Percentiles rank a stretch among this genome's conserved stretches.
These are phyloP conservation scores for Capitulum mitella DNA, from an alignment of 2,888 invertebrate species.

Conservation along the genomic window DNA sequence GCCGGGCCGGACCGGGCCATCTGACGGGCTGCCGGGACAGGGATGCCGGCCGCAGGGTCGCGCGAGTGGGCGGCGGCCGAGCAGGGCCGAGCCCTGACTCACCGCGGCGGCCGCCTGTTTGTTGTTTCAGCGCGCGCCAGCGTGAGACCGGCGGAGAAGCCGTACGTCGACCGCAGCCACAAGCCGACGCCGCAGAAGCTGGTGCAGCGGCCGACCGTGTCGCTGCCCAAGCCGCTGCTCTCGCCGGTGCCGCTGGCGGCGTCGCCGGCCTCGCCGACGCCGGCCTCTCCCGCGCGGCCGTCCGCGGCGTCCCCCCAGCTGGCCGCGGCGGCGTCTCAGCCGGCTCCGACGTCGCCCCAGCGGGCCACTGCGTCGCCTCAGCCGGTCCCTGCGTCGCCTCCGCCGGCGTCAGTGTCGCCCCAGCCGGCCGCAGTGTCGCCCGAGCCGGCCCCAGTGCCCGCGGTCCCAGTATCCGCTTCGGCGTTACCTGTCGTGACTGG, in stretches of 20 bases:
- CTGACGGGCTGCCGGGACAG: too few relatives aligned
- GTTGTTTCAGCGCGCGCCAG: not conserved
- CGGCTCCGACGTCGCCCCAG: not conserved
- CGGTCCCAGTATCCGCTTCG: too few relatives aligned
- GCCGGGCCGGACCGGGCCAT: too few relatives aligned
- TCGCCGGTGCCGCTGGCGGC: not conserved
- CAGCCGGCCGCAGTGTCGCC: not conserved
- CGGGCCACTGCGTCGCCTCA: too few relatives aligned
- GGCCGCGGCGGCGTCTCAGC: not conserved
- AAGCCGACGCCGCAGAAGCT: constrained; percentile 12
- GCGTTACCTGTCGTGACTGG: too few relatives aligned
- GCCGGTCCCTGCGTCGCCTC: not conserved
- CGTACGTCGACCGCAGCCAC: constrained; percentile 19
- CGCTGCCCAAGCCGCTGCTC: constrained; percentile 11
- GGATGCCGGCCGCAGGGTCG: too few relatives aligned
- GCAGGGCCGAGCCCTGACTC: too few relatives aligned
- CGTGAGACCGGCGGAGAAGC: constrained; percentile 8
- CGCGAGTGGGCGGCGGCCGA: too few relatives aligned
- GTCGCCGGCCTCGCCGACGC: not conserved
- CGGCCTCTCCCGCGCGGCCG: not conserved
- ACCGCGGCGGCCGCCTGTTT: too few relatives aligned
- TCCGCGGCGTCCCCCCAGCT: not conserved
- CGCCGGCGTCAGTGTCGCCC: not conserved
- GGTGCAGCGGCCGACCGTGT: not conserved
- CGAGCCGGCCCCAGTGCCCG: too few relatives aligned